Conservation (phyloP, 2,797 vertebrate species). For the Gila robusta region DNA sequence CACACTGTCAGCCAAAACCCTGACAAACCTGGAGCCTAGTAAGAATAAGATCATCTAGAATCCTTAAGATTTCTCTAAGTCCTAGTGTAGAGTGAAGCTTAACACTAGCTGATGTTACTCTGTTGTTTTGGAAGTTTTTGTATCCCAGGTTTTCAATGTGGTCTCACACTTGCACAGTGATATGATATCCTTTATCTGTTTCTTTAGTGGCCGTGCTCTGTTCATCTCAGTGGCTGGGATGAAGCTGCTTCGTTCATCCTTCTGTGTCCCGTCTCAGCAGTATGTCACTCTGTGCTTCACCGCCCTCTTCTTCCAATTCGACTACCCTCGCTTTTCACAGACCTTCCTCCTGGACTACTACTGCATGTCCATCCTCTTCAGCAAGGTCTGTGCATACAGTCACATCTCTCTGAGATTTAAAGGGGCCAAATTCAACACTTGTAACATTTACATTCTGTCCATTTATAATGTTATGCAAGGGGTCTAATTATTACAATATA, state of each 20-base stretch:
- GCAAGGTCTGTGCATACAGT: slow-evolving; percentile 81
- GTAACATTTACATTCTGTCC: background rate
- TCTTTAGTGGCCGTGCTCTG: slow-evolving; percentile 84
- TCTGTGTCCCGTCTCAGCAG: slow-evolving; percentile 89
- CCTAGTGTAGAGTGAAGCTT: background rate
- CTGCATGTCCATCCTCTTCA: slow-evolving; percentile 92
- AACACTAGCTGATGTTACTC: background rate
- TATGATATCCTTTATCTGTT: background rate
- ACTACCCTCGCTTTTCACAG: slow-evolving; percentile 90
- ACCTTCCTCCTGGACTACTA: slow-evolving; percentile 92
- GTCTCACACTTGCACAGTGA: background rate
- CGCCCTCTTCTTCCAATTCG: slow-evolving; percentile 90
- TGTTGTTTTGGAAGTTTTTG: background rate
- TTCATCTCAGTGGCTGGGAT: slow-evolving; percentile 91
- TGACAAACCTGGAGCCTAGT: slow-evolving; percentile 90
- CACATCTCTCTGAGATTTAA: background rate
- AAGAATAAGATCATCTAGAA: slow-evolving; percentile 64
- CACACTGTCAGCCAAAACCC: slow-evolving; percentile 82
- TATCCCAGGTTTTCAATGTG: background rate
- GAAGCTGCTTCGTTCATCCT: slow-evolving; percentile 90
- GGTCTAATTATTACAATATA: background rate
- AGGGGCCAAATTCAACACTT: slow-evolving; percentile 22
- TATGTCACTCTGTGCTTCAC: slow-evolving; percentile 92
- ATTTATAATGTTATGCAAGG: background rate
- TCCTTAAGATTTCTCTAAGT: background rate